Evolutionary conservation across 2,797 vertebrate species (phyloP).

Genomic region (Bufotes viridis): DNA sequence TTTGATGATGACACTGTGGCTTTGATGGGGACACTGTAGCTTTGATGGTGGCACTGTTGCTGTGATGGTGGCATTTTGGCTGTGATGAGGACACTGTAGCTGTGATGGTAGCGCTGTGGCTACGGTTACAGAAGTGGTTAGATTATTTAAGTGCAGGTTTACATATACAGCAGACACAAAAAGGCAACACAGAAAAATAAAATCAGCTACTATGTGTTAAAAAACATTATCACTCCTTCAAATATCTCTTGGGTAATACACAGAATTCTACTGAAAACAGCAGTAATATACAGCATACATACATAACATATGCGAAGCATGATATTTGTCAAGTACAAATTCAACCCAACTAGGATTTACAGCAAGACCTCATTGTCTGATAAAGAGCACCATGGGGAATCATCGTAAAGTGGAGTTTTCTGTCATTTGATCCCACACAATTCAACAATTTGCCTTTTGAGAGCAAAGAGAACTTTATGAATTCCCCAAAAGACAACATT

Average conservation of each 20-base stretch:
- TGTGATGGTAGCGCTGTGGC: no score
- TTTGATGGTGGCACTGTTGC: no score
- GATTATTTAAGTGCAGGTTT: no score
- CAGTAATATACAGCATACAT: background rate
- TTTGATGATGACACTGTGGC: no score
- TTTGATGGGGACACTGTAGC: no score
- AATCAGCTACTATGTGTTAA: background rate
- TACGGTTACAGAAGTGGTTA: no score
- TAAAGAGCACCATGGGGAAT: background rate
- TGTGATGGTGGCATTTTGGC: no score
- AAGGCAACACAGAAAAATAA: background rate
- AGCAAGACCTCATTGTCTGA: background rate
- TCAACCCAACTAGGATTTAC: background rate
- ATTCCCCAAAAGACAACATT: constrained; percentile 19
- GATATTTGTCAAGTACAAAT: background rate
- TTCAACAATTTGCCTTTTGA: background rate
- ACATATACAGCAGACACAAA: no score
- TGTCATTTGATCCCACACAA: background rate
- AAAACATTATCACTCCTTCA: background rate
- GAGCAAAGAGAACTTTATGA: background rate
- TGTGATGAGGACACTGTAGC: no score
- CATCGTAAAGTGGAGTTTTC: background rate
- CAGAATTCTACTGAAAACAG: background rate
- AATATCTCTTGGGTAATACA: background rate
- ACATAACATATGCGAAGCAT: background rate